A percentile compares a stretch with the other conserved stretches of the same genome.
phyloP scores from a whole-genome alignment of 2,888 invertebrate species.

The Synanthedon andrenaeformis region DNA sequence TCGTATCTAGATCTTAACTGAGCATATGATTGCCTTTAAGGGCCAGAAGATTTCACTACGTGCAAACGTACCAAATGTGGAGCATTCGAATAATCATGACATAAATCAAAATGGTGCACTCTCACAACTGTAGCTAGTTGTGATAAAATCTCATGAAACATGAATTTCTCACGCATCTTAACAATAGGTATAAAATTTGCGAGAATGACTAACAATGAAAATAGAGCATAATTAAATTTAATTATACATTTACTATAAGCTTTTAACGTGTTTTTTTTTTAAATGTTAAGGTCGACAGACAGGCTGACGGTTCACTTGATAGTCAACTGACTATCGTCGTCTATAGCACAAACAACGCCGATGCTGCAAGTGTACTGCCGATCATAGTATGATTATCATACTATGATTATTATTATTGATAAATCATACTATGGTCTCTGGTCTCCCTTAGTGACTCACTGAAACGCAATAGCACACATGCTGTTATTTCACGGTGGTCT shows the following conservation, averaged over 20 bases:
- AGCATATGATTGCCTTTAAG: neutral
- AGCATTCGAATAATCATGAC: slow-evolving; percentile 11
- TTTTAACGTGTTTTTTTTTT: neutral
- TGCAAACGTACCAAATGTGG: neutral
- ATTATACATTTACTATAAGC: slow-evolving; percentile 9
- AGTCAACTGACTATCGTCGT: too few species aligned
- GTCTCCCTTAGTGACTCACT: too few species aligned
- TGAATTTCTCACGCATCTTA: slow-evolving; percentile 16
- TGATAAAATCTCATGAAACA: neutral
- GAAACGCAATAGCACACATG: too few species aligned
- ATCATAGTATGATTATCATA: too few species aligned
- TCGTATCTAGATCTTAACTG: neutral
- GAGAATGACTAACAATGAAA: slow-evolving; percentile 10
- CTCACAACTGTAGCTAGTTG: slow-evolving; percentile 6
- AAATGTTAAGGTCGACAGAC: too few species aligned
- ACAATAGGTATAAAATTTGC: slow-evolving; percentile 13
- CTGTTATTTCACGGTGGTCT: too few species aligned
- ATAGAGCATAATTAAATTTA: slow-evolving; percentile 8
- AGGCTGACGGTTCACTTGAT: too few species aligned
- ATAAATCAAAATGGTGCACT: slow-evolving; percentile 16
- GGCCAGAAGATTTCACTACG: slow-evolving; percentile 1
- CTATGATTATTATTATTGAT: too few species aligned
- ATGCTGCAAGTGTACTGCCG: too few species aligned
- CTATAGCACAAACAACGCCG: too few species aligned
- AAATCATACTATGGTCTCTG: too few species aligned